These are phyloP conservation scores for Euplexia lucipara DNA, from an alignment of 2,888 invertebrate species.

Conservation along the genomic window DNA sequence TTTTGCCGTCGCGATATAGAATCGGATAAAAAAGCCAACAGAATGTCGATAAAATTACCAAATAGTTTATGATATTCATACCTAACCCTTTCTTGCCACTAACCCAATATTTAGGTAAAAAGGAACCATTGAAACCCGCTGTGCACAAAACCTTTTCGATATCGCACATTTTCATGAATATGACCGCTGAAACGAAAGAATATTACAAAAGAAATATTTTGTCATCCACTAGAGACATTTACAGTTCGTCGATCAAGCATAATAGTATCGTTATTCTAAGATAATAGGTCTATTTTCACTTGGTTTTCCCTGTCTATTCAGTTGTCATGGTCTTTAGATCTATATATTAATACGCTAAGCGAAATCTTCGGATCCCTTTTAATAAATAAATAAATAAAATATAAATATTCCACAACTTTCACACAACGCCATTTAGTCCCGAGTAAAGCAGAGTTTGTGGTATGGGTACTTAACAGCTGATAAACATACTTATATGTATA, in stretches of 20 bases:
- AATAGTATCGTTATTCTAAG: slow-evolving; percentile 6
- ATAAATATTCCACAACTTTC: too few species aligned
- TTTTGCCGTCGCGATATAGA: too few species aligned
- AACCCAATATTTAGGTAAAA: slow-evolving; percentile 1
- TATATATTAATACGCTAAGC: too few species aligned
- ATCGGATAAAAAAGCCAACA: too few species aligned
- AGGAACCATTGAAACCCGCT: background rate
- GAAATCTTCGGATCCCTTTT: too few species aligned
- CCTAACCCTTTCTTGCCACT: slow-evolving; percentile 17
- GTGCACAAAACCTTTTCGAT: slow-evolving; percentile 17
- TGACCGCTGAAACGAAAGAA: slow-evolving; percentile 15
- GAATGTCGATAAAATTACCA: background rate
- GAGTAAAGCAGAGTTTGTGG: too few species aligned
- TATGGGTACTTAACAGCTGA: too few species aligned
- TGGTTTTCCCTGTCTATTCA: slow-evolving; percentile 36
- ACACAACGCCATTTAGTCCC: too few species aligned
- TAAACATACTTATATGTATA: too few species aligned
- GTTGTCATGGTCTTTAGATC: slow-evolving; percentile 18
- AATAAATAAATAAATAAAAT: too few species aligned
- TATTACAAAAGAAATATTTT: slow-evolving; percentile 44
- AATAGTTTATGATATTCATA: slow-evolving; percentile 4
- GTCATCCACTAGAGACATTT: slow-evolving; percentile 20
- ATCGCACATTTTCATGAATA: slow-evolving; percentile 20
- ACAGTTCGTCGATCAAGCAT: slow-evolving; percentile 27
- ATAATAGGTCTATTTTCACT: slow-evolving; percentile 12